Conservation (phyloP, 2,797 vertebrate species). For the Perodicticus potto region DNA sequence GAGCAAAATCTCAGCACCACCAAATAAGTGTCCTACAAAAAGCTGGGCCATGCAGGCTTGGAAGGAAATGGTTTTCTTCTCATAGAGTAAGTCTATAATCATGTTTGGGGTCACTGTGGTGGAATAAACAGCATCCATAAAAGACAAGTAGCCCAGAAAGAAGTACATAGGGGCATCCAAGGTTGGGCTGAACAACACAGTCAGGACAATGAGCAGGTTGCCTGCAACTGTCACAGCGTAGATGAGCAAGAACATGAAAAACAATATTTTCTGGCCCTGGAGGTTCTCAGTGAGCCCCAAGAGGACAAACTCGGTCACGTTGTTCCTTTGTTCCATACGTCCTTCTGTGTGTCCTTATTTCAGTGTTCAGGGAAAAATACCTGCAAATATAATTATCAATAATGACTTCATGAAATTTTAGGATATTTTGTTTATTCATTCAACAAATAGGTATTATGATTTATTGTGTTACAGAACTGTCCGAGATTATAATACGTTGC, state of each 20-base stretch:
- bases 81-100: slow-evolving; percentile 65
- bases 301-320: slow-evolving; percentile 77
- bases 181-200: slow-evolving; percentile 29
- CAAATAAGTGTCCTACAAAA: no score
- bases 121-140: slow-evolving; percentile 73
- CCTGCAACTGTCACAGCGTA: slow-evolving; percentile 71
- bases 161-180: slow-evolving; percentile 79
- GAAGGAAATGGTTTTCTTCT: no score
- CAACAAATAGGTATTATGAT: background rate
- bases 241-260: slow-evolving; percentile 66
- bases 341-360: background rate
- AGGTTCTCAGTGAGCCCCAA: slow-evolving; percentile 68
- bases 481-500: background rate
- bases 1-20: no score
- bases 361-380: background rate
- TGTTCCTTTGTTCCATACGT: slow-evolving; percentile 62
- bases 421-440: background rate
- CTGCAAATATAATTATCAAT: background rate
- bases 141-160: slow-evolving; percentile 78
- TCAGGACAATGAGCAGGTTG: slow-evolving; percentile 71
- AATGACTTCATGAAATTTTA: background rate
- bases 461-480: background rate
- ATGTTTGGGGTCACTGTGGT: slow-evolving; percentile 68
- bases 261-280: slow-evolving; percentile 64
- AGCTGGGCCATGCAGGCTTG: no score